phyloP scores from a whole-genome alignment of 2,888 invertebrate genomes.

The Tillus elongatus region DNA sequence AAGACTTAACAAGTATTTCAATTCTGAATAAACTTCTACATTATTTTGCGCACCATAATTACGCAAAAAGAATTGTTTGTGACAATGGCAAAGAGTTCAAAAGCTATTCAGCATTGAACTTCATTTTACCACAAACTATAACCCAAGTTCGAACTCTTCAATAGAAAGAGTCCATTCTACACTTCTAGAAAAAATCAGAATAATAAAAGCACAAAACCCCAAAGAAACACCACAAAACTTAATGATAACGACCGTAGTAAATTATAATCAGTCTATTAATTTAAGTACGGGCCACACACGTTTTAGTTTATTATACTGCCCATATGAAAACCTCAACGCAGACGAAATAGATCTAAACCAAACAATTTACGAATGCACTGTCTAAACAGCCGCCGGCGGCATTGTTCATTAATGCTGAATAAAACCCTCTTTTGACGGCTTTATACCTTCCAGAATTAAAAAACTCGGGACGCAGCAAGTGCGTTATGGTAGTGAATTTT shows the following conservation, averaged over 20 bases:
- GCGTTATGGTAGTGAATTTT: too few species aligned
- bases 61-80: too few species aligned
- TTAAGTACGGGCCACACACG: constrained; percentile 2
- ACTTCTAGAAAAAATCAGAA: constrained; percentile 4
- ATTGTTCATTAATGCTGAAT: too few species aligned
- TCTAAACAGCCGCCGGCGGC: too few species aligned
- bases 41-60: constrained; percentile 6
- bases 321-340: constrained; percentile 5
- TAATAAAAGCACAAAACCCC: constrained; percentile 7
- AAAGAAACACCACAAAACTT: background rate
- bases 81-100: too few species aligned
- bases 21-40: background rate
- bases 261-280: constrained; percentile 5
- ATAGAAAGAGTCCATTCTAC: constrained; percentile 9
- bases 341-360: background rate
- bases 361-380: constrained; percentile 3
- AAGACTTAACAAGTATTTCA: background rate
- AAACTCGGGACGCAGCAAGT: too few species aligned
- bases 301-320: constrained; percentile 6
- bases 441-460: too few species aligned
- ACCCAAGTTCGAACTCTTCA: constrained; percentile 8
- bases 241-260: constrained; percentile 1
- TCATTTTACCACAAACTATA: too few species aligned
- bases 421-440: too few species aligned
- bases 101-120: constrained; percentile 4